Conservation (phyloP, 2,113 vertebrate genomes). For the rabbit (Oryctolagus cuniculus) region DNA sequence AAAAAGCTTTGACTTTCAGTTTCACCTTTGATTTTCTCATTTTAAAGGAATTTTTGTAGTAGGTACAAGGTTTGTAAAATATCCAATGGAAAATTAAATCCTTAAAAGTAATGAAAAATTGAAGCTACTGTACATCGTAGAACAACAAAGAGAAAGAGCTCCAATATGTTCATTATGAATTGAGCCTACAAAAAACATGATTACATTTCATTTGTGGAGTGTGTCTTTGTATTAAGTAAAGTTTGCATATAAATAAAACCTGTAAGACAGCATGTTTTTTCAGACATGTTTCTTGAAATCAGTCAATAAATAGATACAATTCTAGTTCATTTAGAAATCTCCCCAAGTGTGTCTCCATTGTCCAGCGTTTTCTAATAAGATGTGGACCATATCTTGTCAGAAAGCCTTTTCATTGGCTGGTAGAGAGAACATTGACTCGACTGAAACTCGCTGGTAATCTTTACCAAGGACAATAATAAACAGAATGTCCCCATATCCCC, state of each 20-base stretch:
- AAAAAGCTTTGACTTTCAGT: constrained; percentile 8
- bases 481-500: no score
- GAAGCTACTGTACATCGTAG: background rate
- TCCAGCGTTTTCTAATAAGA: background rate
- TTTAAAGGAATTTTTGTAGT: constrained; percentile 42
- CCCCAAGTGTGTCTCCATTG: background rate
- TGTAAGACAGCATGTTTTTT: background rate
- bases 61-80: background rate
- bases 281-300: background rate
- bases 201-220: background rate
- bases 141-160: background rate
- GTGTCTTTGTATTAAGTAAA: constrained; percentile 13
- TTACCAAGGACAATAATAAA: background rate
- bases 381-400: background rate
- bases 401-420: background rate
- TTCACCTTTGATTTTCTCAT: background rate
- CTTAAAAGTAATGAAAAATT: constrained; percentile 3
- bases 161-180: background rate
- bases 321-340: background rate
- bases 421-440: background rate
- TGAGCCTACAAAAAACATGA: background rate
- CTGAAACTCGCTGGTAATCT: background rate
- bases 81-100: constrained; percentile 10
- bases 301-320: background rate
- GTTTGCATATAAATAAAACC: constrained; percentile 25